Evolutionary conservation across 1,140 invertebrate species (phyloP).

Genomic region (Danaus melanippus): DNA sequence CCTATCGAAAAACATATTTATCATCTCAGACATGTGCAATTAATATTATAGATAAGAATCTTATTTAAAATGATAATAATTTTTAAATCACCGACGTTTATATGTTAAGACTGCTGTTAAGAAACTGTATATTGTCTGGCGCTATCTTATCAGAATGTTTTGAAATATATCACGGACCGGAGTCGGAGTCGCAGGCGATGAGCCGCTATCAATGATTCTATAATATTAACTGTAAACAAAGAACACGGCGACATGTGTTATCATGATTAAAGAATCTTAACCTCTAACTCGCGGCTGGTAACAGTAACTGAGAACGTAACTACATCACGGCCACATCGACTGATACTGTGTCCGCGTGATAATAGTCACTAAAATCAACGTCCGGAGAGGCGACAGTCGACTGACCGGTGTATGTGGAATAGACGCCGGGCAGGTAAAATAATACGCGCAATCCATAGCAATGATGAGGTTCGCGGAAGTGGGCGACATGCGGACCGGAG

Average conservation of each 20-base stretch:
- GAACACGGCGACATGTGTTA: constrained; percentile 25
- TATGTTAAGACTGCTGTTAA: no score
- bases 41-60: neutral
- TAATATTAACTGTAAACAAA: constrained; percentile 22
- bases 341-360: neutral
- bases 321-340: neutral
- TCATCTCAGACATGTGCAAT: neutral
- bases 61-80: neutral
- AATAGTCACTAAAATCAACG: constrained; percentile 6
- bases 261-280: constrained; percentile 24
- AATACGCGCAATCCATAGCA: constrained; percentile 47
- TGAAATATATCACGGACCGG: no score
- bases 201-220: constrained; percentile 1
- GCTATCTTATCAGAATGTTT: no score
- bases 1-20: no score
- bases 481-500: constrained; percentile 20
- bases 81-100: no score
- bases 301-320: constrained; percentile 20
- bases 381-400: constrained; percentile 8
- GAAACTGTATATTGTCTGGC: no score
- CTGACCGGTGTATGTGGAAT: neutral
- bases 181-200: no score
- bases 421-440: constrained; percentile 24
- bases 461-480: constrained; percentile 49
- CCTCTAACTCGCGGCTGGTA: constrained; percentile 17